Evolutionary conservation across 2,888 invertebrate genomes (phyloP).

Genomic region (Sclerodermus sp.): DNA sequence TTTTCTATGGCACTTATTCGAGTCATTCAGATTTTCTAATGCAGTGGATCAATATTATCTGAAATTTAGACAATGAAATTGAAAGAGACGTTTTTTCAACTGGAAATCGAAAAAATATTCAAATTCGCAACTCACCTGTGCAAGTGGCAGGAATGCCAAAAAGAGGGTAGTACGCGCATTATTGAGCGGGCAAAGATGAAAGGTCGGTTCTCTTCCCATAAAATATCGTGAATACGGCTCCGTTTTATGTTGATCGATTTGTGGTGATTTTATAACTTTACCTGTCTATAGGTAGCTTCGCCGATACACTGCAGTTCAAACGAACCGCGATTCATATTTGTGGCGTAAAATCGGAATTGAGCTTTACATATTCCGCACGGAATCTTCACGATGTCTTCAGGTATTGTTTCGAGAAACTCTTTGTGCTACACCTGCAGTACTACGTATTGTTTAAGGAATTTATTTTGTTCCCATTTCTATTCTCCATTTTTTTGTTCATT

Average conservation of each 20-base stretch:
- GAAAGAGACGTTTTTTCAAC: too few relatives aligned
- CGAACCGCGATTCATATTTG: constrained; percentile 49
- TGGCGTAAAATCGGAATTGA: constrained; percentile 41
- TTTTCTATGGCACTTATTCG: too few relatives aligned
- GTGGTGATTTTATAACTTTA: constrained; percentile 54
- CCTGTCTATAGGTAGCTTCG: constrained; percentile 36
- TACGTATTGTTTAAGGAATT: too few relatives aligned
- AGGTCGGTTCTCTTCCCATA: constrained; percentile 41
- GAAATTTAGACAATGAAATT: too few relatives aligned
- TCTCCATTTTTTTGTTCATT: too few relatives aligned
- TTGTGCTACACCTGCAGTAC: neutral
- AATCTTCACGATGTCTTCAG: neutral
- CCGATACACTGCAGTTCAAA: constrained; percentile 42
- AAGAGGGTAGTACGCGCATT: constrained; percentile 13
- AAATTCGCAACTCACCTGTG: too few relatives aligned
- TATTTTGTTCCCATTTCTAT: too few relatives aligned
- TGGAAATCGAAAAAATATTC: too few relatives aligned
- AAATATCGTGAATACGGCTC: constrained; percentile 43
- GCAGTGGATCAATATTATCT: too few relatives aligned
- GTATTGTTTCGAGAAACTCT: neutral
- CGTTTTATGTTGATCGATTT: constrained; percentile 55
- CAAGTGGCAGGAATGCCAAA: neutral
- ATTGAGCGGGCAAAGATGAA: constrained; percentile 44
- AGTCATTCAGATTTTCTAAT: too few relatives aligned
- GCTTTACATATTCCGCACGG: constrained; percentile 43